These are phyloP conservation scores for Teleiodes luculella DNA, from an alignment of 2,888 invertebrate genomes.

Conservation along the genomic window DNA sequence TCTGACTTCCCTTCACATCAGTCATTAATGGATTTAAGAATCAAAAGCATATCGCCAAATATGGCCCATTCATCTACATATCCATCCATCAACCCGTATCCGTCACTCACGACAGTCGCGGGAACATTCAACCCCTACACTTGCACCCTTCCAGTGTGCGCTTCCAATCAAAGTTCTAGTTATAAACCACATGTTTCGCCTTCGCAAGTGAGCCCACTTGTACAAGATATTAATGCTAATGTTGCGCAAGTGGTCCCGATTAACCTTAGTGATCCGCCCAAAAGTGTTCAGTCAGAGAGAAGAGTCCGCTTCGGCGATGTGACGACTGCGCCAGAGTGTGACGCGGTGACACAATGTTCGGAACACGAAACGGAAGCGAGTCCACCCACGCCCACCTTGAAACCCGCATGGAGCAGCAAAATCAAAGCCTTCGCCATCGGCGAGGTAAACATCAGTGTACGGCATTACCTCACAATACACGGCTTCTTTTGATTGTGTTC, in stretches of 20 bases:
- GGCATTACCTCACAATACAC: slow-evolving; percentile 63
- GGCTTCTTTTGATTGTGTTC: slow-evolving; percentile 77
- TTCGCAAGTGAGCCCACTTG: slow-evolving; percentile 48
- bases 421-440: slow-evolving; percentile 77
- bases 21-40: slow-evolving; percentile 59
- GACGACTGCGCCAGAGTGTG: slow-evolving; percentile 61
- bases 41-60: slow-evolving; percentile 47
- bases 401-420: slow-evolving; percentile 76
- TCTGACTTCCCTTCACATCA: slow-evolving; percentile 47
- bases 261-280: slow-evolving; percentile 48
- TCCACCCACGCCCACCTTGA: slow-evolving; percentile 58
- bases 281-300: slow-evolving; percentile 69
- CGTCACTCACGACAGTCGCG: slow-evolving; percentile 70
- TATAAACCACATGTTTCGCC: slow-evolving; percentile 45
- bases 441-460: slow-evolving; percentile 75
- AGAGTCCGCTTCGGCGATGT: slow-evolving; percentile 73
- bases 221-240: slow-evolving; percentile 62
- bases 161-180: slow-evolving; percentile 43
- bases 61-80: slow-evolving; percentile 70
- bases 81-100: slow-evolving; percentile 68
- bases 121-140: slow-evolving; percentile 72
- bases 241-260: slow-evolving; percentile 47
- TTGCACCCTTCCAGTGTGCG: slow-evolving; percentile 54
- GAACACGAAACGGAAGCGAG: slow-evolving; percentile 58
- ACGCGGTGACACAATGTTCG: slow-evolving; percentile 59